Evolutionary conservation across 2,888 invertebrate genomes (phyloP), one percentile per base, ranked within the genome.

Genomic region (Brenthis ino): DNA sequence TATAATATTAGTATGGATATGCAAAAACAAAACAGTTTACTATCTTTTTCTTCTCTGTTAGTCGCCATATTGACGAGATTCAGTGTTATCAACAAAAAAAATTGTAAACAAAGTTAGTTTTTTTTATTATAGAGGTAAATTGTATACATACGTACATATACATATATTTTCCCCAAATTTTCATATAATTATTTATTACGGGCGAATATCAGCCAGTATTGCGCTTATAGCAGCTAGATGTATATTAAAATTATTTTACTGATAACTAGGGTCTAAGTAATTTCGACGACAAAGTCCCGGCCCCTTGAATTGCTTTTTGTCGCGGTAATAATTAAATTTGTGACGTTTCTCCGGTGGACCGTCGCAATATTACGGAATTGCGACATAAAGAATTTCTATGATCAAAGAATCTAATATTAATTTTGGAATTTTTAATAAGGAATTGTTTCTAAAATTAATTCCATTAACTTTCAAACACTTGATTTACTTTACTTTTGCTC

Each of bases 271-370:
- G 67, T 74, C 69, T 69, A 73, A 72, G 74, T 72, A 76, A 77
- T 79, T 77, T 77, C 71, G 68, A 66, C 71, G 71, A 72, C 74
- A 77, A 75, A 75, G 66, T 69, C 71, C 56, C 51, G 65, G 68
- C 63, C 70, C 54, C 68, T 71, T 65, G 67, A 67, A 64, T 70
- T 70, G 63, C 72, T 70, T 70, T 64, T 68, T 76, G 78, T 73
- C 72, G 65, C 58, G 65, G 64, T 77, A 74, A 77, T 84, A 83
- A 84, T 83, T 82, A 81, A 82, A 83, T 82, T 82, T 76, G 76
- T 75, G 78, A 79, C 80, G 72, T 80, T 80, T 78, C 72, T 72
- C 70, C 76, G 70, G 72, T 75, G 73, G 75, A 76, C 76, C 73
- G 70, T 71, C 67, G 75, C 70, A 71, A 81, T 82, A 86, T 85